Evolutionary conservation across 2,797 vertebrate genomes (phyloP).

Genomic region (Chromobotia macracanthus): DNA sequence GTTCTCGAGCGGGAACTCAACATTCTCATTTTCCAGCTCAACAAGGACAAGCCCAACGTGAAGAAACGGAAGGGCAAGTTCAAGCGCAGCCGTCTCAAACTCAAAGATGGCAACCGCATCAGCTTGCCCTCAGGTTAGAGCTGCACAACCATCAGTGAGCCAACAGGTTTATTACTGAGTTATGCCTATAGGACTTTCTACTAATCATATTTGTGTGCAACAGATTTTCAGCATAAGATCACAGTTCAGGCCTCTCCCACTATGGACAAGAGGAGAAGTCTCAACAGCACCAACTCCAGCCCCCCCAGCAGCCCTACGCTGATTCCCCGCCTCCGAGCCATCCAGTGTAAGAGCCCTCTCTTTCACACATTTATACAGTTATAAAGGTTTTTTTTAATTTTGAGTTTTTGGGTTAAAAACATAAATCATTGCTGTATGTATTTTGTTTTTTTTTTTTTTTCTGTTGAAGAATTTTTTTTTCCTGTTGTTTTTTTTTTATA

Average conservation of each 20-base stretch:
- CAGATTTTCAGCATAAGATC: slow-evolving; percentile 97
- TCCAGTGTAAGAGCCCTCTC: slow-evolving; percentile 83
- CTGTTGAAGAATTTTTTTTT: no score
- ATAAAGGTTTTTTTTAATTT: neutral
- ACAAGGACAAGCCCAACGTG: slow-evolving; percentile 94
- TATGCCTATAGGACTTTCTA: neutral
- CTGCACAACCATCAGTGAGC: neutral
- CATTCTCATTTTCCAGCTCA: slow-evolving; percentile 94
- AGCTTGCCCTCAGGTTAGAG: slow-evolving; percentile 90
- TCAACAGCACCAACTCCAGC: slow-evolving; percentile 88
- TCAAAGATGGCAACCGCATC: slow-evolving; percentile 94
- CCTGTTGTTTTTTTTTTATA: neutral
- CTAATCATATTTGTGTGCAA: slow-evolving; percentile 16
- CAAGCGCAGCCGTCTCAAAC: slow-evolving; percentile 88
- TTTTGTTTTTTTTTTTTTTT: neutral
- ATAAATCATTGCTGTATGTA: neutral
- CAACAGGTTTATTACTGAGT: neutral
- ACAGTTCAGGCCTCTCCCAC: slow-evolving; percentile 94
- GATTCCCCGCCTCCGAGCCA: slow-evolving; percentile 91
- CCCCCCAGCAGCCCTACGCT: slow-evolving; percentile 91
- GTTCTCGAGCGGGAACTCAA: slow-evolving; percentile 93
- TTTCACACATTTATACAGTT: neutral
- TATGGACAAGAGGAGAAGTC: slow-evolving; percentile 90
- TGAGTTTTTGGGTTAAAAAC: neutral
- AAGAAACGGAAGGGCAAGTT: slow-evolving; percentile 96